These are phyloP conservation scores for Tetragnatha versicolor DNA, from an alignment of 1,140 invertebrate genomes.

Conservation along the genomic window DNA sequence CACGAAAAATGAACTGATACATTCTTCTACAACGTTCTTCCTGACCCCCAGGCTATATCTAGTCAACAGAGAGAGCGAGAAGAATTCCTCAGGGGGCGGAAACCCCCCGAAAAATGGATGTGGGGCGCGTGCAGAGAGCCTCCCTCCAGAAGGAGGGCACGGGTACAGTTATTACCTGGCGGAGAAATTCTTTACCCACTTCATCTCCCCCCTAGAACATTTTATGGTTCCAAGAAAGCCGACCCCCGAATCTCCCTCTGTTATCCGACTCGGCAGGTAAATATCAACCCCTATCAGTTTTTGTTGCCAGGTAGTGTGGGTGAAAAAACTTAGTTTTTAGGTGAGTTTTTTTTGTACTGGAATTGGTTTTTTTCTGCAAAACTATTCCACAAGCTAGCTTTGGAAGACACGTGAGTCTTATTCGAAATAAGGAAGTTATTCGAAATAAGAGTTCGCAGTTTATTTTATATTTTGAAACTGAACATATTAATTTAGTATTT, in stretches of 20 bases:
- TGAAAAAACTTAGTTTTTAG: no score
- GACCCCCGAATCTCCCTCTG: neutral
- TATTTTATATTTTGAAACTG: no score
- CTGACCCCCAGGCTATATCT: neutral
- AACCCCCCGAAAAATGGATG: neutral
- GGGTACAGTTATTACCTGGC: slow-evolving; percentile 31
- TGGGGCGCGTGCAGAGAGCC: slow-evolving; percentile 7
- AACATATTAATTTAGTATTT: no score
- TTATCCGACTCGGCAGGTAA: neutral
- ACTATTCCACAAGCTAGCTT: no score
- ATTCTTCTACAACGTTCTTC: neutral
- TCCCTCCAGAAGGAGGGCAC: slow-evolving; percentile 2
- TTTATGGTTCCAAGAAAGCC: neutral
- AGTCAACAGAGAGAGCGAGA: neutral
- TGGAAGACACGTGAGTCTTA: no score
- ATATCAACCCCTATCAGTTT: slow-evolving; percentile 5
- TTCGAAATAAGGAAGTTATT: no score
- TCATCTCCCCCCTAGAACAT: neutral
- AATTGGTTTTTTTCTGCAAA: no score
- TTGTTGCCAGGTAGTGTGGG: no score
- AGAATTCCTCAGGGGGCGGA: no score
- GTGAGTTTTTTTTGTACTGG: no score
- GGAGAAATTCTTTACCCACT: slow-evolving; percentile 8
- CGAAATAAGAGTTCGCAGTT: no score
- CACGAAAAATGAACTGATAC: neutral